Percentiles rank a stretch among this genome's conserved stretches.
Evolutionary conservation across 2,888 invertebrate genomes (phyloP).

Genomic region (Nebria brevicollis): DNA sequence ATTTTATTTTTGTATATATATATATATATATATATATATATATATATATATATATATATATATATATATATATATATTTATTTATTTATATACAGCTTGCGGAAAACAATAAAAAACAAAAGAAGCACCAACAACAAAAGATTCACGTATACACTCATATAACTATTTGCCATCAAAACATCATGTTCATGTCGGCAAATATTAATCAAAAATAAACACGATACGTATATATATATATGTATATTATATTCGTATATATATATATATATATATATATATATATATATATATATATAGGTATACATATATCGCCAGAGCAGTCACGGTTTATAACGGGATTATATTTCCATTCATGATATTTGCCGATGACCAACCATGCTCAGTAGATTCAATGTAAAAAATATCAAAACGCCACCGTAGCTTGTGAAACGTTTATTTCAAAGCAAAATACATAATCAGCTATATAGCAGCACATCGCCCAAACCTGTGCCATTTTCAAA

Average conservation of each 20-base stretch:
- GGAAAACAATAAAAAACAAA: conserved; percentile 45
- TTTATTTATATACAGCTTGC: background rate
- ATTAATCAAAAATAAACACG: conserved; percentile 47
- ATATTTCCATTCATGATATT: conserved; percentile 47
- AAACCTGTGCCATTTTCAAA: too few relatives aligned
- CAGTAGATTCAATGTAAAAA: conserved; percentile 40
- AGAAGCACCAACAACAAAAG: conserved; percentile 43
- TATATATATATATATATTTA: too few relatives aligned
- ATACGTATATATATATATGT: background rate
- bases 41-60: too few relatives aligned
- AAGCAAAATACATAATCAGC: background rate
- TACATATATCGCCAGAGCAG: background rate
- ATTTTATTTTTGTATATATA: too few relatives aligned
- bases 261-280: background rate
- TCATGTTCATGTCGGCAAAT: conserved; percentile 47
- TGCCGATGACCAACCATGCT: conserved; percentile 46
- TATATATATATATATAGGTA: background rate
- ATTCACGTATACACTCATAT: conserved; percentile 41
- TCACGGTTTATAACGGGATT: conserved; percentile 37
- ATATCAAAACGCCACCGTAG: conserved; percentile 33
- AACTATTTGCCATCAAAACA: conserved; percentile 46
- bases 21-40: too few relatives aligned
- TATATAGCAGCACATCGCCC: too few relatives aligned
- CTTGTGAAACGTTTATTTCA: background rate
- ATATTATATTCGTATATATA: background rate